These are phyloP conservation scores for Agonopterix alstromeriana DNA, from an alignment of 2,888 invertebrate genomes.

Conservation along the genomic window DNA sequence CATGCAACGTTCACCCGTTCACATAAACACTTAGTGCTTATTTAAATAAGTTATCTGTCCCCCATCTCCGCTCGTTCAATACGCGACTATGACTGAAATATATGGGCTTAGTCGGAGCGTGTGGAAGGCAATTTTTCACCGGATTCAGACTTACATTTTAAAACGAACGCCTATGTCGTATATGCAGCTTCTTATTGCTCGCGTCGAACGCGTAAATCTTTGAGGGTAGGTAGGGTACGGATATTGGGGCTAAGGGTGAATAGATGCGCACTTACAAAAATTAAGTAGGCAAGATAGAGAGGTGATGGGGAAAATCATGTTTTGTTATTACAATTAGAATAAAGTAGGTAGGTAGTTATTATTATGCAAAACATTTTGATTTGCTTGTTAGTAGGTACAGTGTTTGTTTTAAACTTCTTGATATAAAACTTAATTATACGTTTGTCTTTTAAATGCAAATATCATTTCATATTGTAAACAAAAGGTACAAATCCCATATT, in stretches of 20 bases:
- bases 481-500: no score
- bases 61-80: constrained; percentile 50
- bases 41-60: constrained; percentile 56
- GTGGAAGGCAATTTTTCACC: constrained; percentile 64
- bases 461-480: no score
- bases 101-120: constrained; percentile 46
- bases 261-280: constrained; percentile 67
- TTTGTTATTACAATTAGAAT: no score
- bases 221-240: constrained; percentile 33
- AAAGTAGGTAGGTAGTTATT: no score
- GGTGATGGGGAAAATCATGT: not conserved
- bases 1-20: constrained; percentile 5
- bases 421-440: no score
- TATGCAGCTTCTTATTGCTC: constrained; percentile 51
- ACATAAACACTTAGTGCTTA: constrained; percentile 32
- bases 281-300: constrained; percentile 36
- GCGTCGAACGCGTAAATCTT: constrained; percentile 65
- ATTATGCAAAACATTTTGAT: no score
- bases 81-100: constrained; percentile 53
- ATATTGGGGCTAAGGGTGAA: constrained; percentile 42
- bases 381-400: no score
- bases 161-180: constrained; percentile 55
- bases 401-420: no score
- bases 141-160: constrained; percentile 64
- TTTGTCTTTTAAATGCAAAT: no score